A percentile compares a stretch with the other conserved stretches of the same genome.
These are phyloP conservation scores for Heterotis niloticus DNA, from an alignment of 2,113 vertebrate genomes.

Conservation along the genomic window DNA sequence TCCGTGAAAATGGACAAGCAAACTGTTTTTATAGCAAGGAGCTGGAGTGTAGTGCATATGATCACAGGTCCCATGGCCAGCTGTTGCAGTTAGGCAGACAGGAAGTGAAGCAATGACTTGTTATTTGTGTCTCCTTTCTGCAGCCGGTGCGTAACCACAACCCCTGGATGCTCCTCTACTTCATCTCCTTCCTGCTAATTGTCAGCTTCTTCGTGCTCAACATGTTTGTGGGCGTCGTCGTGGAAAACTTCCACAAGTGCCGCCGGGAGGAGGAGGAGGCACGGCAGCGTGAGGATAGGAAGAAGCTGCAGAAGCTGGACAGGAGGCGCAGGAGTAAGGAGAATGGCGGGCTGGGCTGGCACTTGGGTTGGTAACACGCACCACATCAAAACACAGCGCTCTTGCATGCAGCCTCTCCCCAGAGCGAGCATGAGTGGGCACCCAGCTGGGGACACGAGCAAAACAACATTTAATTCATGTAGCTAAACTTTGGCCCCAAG, in stretches of 20 bases:
- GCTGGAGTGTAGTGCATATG: neutral
- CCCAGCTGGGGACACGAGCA: neutral
- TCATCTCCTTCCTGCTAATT: slow-evolving; percentile 96
- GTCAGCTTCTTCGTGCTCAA: slow-evolving; percentile 97
- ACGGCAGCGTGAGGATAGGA: slow-evolving; percentile 80
- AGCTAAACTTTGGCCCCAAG: no score
- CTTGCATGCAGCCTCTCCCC: slow-evolving; percentile 4
- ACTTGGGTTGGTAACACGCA: slow-evolving; percentile 76
- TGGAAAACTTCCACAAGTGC: slow-evolving; percentile 97
- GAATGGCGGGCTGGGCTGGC: slow-evolving; percentile 83
- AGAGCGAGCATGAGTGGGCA: slow-evolving; percentile 8
- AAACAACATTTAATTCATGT: no score
- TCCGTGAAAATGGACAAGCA: no score
- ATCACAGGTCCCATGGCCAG: no score
- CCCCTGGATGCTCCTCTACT: slow-evolving; percentile 93
- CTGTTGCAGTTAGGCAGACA: no score
- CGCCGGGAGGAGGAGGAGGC: slow-evolving; percentile 91
- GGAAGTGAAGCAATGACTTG: neutral
- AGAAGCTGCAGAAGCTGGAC: slow-evolving; percentile 83
- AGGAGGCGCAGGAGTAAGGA: slow-evolving; percentile 99
- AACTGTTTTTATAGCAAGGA: neutral
- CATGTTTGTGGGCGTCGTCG: slow-evolving; percentile 93
- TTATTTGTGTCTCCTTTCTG: neutral
- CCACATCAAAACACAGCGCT: slow-evolving; percentile 63
- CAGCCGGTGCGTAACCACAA: slow-evolving; percentile 88